Percentiles rank a stretch among this genome's conserved stretches.
These are phyloP conservation scores for Phenacoccus solenopsis DNA, from an alignment of 1,140 invertebrate species.

Conservation along the genomic window DNA sequence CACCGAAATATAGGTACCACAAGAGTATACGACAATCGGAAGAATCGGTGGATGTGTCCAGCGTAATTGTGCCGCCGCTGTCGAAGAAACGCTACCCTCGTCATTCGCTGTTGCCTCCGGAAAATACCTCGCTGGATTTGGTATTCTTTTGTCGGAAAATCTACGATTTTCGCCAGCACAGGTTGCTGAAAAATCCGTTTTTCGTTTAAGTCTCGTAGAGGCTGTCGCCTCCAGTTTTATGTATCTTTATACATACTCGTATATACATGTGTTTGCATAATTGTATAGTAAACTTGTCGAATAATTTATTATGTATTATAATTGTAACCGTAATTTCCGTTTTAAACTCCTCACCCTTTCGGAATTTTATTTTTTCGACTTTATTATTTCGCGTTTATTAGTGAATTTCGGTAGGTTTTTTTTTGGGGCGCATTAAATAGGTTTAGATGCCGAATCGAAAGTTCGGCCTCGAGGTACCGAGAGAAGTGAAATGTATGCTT, in stretches of 20 bases:
- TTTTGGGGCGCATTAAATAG: too few species aligned
- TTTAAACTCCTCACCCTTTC: background rate
- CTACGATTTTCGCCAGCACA: slow-evolving; percentile 83
- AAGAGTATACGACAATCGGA: slow-evolving; percentile 47
- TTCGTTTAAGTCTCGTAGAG: slow-evolving; percentile 33
- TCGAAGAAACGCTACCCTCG: slow-evolving; percentile 39
- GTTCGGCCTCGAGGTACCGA: too few species aligned
- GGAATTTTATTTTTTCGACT: too few species aligned
- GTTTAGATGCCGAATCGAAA: background rate
- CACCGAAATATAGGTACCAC: slow-evolving; percentile 45
- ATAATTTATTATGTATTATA: background rate
- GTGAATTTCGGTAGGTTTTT: background rate
- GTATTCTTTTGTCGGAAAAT: slow-evolving; percentile 88
- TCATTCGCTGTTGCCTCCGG: slow-evolving; percentile 47
- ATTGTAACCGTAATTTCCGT: background rate
- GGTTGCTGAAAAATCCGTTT: slow-evolving; percentile 49
- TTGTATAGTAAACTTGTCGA: background rate
- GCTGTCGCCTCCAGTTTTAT: too few species aligned
- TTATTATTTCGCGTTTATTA: background rate
- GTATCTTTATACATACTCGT: background rate
- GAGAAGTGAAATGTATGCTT: too few species aligned
- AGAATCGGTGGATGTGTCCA: slow-evolving; percentile 42
- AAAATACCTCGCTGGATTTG: slow-evolving; percentile 62
- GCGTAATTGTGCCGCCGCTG: slow-evolving; percentile 44
- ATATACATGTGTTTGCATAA: background rate